Conservation (phyloP, 2,888 invertebrate genomes). For the Bugulina stolonifera region DNA sequence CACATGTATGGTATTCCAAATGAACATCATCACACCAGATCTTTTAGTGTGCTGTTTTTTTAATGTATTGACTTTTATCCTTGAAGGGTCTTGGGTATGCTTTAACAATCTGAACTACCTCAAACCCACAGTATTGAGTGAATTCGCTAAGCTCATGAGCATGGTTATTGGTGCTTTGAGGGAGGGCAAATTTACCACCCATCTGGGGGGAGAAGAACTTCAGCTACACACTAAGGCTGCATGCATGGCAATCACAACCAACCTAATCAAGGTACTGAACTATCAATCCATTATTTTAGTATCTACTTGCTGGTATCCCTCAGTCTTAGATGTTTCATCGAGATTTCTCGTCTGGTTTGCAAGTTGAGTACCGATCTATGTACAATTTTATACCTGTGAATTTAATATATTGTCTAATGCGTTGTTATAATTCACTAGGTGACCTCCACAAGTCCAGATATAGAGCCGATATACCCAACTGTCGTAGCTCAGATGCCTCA, state of each 20-base stretch:
- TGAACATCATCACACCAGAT: too few relatives aligned
- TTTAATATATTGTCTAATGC: too few relatives aligned
- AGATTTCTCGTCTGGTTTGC: too few relatives aligned
- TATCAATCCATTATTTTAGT: too few relatives aligned
- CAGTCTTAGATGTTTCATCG: too few relatives aligned
- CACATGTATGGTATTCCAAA: too few relatives aligned
- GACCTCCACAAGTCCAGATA: conserved; percentile 40
- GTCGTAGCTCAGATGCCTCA: conserved; percentile 41
- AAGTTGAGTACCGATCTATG: too few relatives aligned
- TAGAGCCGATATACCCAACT: conserved; percentile 40
- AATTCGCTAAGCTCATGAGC: conserved; percentile 42
- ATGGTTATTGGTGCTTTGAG: conserved; percentile 41
- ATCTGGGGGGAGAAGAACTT: conserved; percentile 41
- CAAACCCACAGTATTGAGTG: conserved; percentile 39
- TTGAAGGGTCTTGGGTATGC: conserved; percentile 45
- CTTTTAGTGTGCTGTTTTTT: too few relatives aligned
- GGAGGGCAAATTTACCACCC: conserved; percentile 39
- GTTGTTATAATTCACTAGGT: too few relatives aligned
- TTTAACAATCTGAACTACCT: conserved; percentile 44
- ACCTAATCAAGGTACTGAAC: conserved; percentile 15
- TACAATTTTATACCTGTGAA: too few relatives aligned
- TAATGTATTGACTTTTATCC: too few relatives aligned
- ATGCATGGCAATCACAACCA: conserved; percentile 23
- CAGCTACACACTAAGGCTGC: conserved; percentile 33
- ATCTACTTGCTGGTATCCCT: too few relatives aligned